Evolutionary conservation across 2,888 invertebrate species (phyloP).

Genomic region (Sympetrum striolatum): DNA sequence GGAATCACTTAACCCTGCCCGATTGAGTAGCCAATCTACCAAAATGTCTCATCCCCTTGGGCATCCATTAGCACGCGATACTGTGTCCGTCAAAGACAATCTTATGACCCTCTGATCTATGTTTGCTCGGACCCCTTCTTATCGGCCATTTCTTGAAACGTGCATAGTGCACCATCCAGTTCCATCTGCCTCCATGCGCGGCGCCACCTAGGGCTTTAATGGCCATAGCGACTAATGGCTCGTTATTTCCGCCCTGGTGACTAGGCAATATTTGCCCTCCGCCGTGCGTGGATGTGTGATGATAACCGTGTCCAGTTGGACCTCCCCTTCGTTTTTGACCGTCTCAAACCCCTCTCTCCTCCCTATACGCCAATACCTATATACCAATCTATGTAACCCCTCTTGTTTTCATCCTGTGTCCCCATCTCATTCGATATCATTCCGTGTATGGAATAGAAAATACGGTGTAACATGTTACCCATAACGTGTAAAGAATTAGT

Average conservation of each 20-base stretch:
- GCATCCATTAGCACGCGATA: background rate
- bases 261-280: constrained; percentile 28
- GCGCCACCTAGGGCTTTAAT: background rate
- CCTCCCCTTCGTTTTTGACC: background rate
- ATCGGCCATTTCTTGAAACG: background rate
- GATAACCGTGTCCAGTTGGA: background rate
- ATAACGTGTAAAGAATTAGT: too few species aligned
- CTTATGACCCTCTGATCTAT: background rate
- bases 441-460: too few species aligned
- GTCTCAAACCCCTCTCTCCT: background rate
- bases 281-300: background rate
- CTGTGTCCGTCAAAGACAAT: background rate
- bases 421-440: background rate
- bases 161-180: background rate
- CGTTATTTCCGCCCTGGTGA: constrained; percentile 28
- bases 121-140: background rate
- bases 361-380: background rate
- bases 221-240: constrained; percentile 26
- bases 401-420: background rate
- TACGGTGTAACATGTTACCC: too few species aligned
- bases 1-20: background rate
- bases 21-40: background rate
- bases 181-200: background rate
- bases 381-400: background rate
- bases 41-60: background rate